Conservation (phyloP, 2,113 vertebrate genomes). For the Ardeotis arabs region DNA sequence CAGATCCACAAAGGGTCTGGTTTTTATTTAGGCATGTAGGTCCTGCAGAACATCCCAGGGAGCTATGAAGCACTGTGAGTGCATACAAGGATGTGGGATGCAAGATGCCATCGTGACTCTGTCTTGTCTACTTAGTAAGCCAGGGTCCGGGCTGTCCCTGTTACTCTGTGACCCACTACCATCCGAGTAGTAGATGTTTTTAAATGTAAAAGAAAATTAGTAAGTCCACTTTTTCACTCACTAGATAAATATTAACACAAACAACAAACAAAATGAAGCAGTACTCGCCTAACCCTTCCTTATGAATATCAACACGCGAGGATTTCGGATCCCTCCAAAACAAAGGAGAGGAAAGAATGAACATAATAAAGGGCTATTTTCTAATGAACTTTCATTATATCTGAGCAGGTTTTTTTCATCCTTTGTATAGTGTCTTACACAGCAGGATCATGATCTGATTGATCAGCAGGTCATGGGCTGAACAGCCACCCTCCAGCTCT, state of each 20-base stretch:
- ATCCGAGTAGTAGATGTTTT: not conserved
- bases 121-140: not conserved
- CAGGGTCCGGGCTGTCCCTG: not conserved
- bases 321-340: not conserved
- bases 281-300: not conserved
- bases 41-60: not conserved
- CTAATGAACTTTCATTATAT: not conserved
- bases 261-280: not conserved
- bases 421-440: not conserved
- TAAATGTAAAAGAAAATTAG: not conserved
- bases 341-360: not conserved
- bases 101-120: not conserved
- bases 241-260: not conserved
- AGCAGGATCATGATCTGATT: not conserved
- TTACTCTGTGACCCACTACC: not conserved
- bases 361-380: not conserved
- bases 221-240: not conserved
- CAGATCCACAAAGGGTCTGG: not conserved
- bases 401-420: not conserved
- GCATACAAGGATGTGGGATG: not conserved
- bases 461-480: not conserved
- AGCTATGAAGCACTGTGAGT: not conserved
- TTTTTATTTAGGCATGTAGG: not conserved
- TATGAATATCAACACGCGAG: not conserved
- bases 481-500: not conserved